These are phyloP conservation scores for Cricetomys ansorgei DNA, from an alignment of 2,113 vertebrate genomes.

Conservation along the genomic window DNA sequence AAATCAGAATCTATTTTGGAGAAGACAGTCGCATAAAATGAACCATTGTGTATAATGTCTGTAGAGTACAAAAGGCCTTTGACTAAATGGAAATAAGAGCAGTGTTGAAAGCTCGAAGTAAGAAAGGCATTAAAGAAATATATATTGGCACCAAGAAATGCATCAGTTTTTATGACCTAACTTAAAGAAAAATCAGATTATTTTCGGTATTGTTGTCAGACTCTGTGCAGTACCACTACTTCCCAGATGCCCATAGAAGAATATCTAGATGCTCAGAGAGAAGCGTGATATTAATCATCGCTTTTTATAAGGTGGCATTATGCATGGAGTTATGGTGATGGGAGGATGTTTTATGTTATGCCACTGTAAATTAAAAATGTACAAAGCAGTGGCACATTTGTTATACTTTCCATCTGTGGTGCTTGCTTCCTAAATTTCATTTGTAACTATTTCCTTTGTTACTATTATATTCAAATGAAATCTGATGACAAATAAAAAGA, in stretches of 20 bases:
- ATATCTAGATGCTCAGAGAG: slow-evolving; percentile 55
- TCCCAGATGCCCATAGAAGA: slow-evolving; percentile 59
- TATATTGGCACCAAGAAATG: slow-evolving; percentile 79
- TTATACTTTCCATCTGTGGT: slow-evolving; percentile 66
- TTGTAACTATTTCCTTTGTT: slow-evolving; percentile 64
- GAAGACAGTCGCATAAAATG: slow-evolving; percentile 87
- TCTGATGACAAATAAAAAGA: slow-evolving; percentile 55
- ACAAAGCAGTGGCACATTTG: slow-evolving; percentile 62
- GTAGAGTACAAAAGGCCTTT: slow-evolving; percentile 88
- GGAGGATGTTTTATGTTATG: slow-evolving; percentile 57
- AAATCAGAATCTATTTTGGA: slow-evolving; percentile 87
- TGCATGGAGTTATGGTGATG: slow-evolving; percentile 41
- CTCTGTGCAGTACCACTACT: neutral
- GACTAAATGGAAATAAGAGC: slow-evolving; percentile 85
- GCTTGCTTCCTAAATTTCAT: slow-evolving; percentile 55
- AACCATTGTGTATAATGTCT: slow-evolving; percentile 86
- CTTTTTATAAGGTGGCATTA: slow-evolving; percentile 65
- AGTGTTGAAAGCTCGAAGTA: slow-evolving; percentile 82
- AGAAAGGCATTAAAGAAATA: slow-evolving; percentile 82
- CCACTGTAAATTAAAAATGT: slow-evolving; percentile 68
- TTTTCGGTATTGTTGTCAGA: slow-evolving; percentile 54
- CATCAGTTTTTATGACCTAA: slow-evolving; percentile 69
- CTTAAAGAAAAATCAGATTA: slow-evolving; percentile 71
- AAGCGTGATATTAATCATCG: slow-evolving; percentile 64
- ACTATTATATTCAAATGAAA: slow-evolving; percentile 69